Evolutionary conservation across 2,888 invertebrate genomes (phyloP), one percentile per base, ranked within the genome.

Genomic region (Phaonia tiefii): DNA sequence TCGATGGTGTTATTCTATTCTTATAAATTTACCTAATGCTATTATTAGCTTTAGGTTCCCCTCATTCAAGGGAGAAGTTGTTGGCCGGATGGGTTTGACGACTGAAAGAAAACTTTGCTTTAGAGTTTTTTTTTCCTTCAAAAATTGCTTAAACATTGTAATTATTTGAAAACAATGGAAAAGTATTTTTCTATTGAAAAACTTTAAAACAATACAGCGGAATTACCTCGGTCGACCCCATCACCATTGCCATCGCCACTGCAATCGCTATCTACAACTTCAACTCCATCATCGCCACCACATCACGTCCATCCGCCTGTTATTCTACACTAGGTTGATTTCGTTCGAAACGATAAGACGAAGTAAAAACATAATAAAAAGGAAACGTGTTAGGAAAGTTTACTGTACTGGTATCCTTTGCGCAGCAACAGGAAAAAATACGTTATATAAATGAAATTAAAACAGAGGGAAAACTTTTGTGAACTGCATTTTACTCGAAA

Each of bases 91-190:
- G 63, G 63, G 63, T 8, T 63, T 63, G 42, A 17, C 3, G 20
- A 10, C 63, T n/a, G 42, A 42, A 63, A 22, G 7, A 13, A 22
- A 60, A 58, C 63, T 73, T 73, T 73, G 42, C 22, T 78, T n/a
- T n/a, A n/a, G n/a, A n/a, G n/a, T n/a, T n/a, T n/a, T n/a, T n/a
- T n/a, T 67, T 49, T 11, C 67, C 42, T 60, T 56, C 31, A 8
- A 56, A 37, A 39, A 75, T 60, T 72, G 31, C 72, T 75, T 54
- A 71, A 63, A 79, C 31, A 67, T 75, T 75, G 60, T 67, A 67
- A 79, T 75, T 72, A 72, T 79, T 75, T 67, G 63, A 75, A 79
- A 69, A 54, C 67, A 80, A 69, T 66, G 49, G 73, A 49, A 60
- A 60, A 44, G 26, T 67, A 67, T 60, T 75, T 75, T 71, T 58